Percentiles rank a stretch among this genome's conserved stretches.
These are phyloP conservation scores for Schmidtea mediterranea DNA, from an alignment of 1,140 invertebrate genomes.

Conservation along the genomic window DNA sequence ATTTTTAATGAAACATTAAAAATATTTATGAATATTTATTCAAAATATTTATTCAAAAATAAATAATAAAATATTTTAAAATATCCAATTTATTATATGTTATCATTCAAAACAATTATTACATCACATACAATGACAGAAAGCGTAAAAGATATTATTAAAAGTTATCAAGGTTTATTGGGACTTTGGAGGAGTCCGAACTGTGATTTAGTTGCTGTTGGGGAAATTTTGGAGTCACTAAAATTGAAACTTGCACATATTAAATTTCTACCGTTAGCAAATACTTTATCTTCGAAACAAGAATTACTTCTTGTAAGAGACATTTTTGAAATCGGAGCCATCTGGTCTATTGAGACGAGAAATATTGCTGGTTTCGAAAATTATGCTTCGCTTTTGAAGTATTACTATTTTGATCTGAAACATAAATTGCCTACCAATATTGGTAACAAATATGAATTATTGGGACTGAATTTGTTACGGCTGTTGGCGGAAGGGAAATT, in stretches of 20 bases:
- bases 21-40: no score
- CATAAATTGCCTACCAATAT: no score
- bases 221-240: no score
- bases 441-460: constrained; percentile 66
- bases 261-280: constrained; percentile 56
- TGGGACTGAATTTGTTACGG: constrained; percentile 76
- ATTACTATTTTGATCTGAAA: no score
- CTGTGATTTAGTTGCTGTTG: no score
- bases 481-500: constrained; percentile 81
- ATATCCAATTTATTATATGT: no score
- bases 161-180: background rate
- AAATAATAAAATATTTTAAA: no score
- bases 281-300: constrained; percentile 45
- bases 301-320: constrained; percentile 61
- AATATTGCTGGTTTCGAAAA: constrained; percentile 78
- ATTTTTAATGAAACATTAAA: no score
- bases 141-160: background rate
- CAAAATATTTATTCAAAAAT: no score
- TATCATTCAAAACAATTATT: no score
- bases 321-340: constrained; percentile 73
- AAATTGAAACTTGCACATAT: constrained; percentile 42
- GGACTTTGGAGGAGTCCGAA: no score
- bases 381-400: constrained; percentile 80
- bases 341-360: constrained; percentile 63
- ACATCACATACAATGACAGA: no score